Evolutionary conservation across 1,140 invertebrate species (phyloP), one percentile per base, ranked within the genome.

Genomic region (Ganaspis sp.): DNA sequence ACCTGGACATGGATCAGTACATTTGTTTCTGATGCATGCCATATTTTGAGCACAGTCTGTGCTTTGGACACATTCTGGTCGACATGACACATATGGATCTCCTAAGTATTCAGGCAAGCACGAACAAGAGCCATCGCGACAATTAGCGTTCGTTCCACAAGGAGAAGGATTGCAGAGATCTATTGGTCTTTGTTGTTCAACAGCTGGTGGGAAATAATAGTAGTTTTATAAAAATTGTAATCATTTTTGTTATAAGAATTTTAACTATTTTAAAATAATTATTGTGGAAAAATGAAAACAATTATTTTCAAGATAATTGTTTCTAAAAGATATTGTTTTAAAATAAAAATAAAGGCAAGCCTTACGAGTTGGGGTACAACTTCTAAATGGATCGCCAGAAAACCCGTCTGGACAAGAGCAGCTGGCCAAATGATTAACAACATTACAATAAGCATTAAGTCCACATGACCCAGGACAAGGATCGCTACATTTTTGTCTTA

Each of bases 381-480:
- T 84, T 15, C 86, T 87, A 83, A 95, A 94, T 34, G 95, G 94
- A 92, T 95, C 93, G 75, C 95, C 95, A 26, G 93, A 94, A 76
- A 93, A 93, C 76, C 92, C 93, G 58, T 87, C 72, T 42, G 92
- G 92, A 87, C 95, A 94, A 78, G 92, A 93, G 84, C 94, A 95
- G 79, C 94, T 93, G 0, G 92, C 90, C 83, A 89, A 92, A 72
- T 93, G 93, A 85, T 92, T 92, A 12, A 93, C 90, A 5, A 95
- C 94, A 80, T 93, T 92, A 85, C 96, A 96, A 75, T 93, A 92
- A 0, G 95, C 94, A 86, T 94, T 94, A 17, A 93, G 88, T 4
- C 96, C 96, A 90, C 96, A 97, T 17, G 94, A 93, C 72, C 94
- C 94, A 1, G 94, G 94, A 81, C 96, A 97, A 26, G 96, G 96